These are phyloP conservation scores for Ectemnius continuus DNA, from an alignment of 2,888 invertebrate genomes.

Conservation along the genomic window DNA sequence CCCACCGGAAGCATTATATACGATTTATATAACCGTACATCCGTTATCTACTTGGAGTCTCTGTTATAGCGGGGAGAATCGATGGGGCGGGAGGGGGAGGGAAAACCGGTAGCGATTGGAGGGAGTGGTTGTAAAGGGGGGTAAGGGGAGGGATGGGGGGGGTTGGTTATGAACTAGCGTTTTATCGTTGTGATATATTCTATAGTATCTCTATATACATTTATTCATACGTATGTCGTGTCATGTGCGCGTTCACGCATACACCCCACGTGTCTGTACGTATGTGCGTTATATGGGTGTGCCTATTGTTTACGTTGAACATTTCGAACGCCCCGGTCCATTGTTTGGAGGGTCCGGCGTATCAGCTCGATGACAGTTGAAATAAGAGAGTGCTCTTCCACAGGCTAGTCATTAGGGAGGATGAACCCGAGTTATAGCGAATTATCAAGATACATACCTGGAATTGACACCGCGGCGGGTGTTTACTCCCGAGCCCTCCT, in stretches of 20 bases:
- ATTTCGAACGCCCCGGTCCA: constrained; percentile 31
- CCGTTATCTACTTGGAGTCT: constrained; percentile 64
- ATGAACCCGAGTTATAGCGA: neutral
- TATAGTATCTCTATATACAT: constrained; percentile 56
- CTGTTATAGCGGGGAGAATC: constrained; percentile 44
- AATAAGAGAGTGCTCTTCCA: neutral
- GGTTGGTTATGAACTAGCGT: constrained; percentile 44
- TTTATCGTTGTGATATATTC: constrained; percentile 67
- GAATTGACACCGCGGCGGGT: neutral
- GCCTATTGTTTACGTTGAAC: constrained; percentile 56
- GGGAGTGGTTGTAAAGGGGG: no score
- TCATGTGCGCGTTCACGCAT: constrained; percentile 47
- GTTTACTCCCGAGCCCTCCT: no score
- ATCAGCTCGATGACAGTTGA: constrained; percentile 16
- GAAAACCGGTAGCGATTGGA: neutral
- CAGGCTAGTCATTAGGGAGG: neutral
- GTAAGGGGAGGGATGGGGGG: no score
- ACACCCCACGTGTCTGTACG: constrained; percentile 41
- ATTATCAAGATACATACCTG: neutral
- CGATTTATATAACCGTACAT: constrained; percentile 62
- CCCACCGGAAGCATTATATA: constrained; percentile 59
- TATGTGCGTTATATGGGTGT: constrained; percentile 47
- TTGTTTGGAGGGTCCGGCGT: constrained; percentile 50
- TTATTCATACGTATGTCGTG: constrained; percentile 52
- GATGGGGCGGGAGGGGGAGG: constrained; percentile 15